Percentiles rank a stretch among this genome's conserved stretches.
Evolutionary conservation across 2,888 invertebrate species (phyloP).

Genomic region (Yponomeuta malinellus): DNA sequence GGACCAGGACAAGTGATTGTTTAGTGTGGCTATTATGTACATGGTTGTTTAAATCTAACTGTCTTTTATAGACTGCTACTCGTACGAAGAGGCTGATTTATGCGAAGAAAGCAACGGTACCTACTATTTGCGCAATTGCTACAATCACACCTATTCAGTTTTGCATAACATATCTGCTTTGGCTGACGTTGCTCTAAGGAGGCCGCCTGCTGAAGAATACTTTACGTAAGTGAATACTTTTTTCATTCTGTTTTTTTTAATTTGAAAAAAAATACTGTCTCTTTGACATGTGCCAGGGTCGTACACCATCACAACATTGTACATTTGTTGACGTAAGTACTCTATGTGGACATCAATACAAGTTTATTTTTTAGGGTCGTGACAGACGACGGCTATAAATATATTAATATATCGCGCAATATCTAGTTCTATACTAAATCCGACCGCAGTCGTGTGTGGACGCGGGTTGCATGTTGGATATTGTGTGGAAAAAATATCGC

Average conservation of each 20-base stretch:
- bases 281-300: too few species aligned
- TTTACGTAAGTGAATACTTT: constrained; percentile 74
- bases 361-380: too few species aligned
- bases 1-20: not conserved
- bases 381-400: too few species aligned
- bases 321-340: too few species aligned
- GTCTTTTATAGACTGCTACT: constrained; percentile 77
- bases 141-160: constrained; percentile 73
- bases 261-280: too few species aligned
- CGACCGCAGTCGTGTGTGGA: too few species aligned
- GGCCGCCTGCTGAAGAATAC: constrained; percentile 84
- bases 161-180: constrained; percentile 72
- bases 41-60: not conserved
- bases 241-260: not conserved
- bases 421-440: too few species aligned
- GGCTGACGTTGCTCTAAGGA: constrained; percentile 73
- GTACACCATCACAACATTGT: too few species aligned
- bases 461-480: too few species aligned
- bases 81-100: constrained; percentile 78
- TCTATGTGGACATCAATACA: too few species aligned
- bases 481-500: too few species aligned
- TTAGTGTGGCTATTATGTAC: not conserved
- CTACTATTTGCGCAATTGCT: constrained; percentile 78
- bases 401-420: too few species aligned
- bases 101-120: constrained; percentile 78